phyloP scores from a whole-genome alignment of 2,888 invertebrate species.

The Leptura quadrifasciata region DNA sequence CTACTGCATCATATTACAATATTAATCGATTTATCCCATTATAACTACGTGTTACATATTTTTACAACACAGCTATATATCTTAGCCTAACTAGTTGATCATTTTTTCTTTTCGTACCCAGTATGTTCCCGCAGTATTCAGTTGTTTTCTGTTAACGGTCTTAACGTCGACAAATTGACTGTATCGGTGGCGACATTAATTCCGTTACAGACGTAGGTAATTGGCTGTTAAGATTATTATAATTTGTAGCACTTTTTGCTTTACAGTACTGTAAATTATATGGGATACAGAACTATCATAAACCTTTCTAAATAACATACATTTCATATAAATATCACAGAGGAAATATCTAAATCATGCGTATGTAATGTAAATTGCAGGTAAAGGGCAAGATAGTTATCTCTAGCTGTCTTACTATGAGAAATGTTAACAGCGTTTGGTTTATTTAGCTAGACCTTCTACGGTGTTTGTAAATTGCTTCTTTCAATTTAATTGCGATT shows the following conservation, averaged over 20 bases:
- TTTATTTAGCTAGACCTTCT: neutral
- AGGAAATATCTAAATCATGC: neutral
- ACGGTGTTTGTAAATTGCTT: too few species aligned
- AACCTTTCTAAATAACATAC: constrained; percentile 1
- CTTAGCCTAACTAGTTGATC: too few species aligned
- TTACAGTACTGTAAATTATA: constrained; percentile 1
- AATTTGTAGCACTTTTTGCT: constrained; percentile 11
- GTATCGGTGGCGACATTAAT: constrained; percentile 18
- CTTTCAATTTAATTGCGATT: too few species aligned
- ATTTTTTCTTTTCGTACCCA: neutral
- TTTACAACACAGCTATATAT: too few species aligned
- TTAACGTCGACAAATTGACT: constrained; percentile 13
- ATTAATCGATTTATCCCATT: too few species aligned
- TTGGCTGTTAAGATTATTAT: constrained; percentile 13
- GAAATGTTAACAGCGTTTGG: neutral
- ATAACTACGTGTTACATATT: too few species aligned
- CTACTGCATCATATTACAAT: too few species aligned
- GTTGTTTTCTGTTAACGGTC: neutral
- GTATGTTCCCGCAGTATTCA: neutral
- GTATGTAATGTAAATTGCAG: constrained; percentile 1
- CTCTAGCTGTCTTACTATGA: neutral
- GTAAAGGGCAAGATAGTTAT: neutral
- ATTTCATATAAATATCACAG: neutral
- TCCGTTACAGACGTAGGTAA: constrained; percentile 29
- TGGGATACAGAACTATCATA: neutral